Evolutionary conservation across 1,140 invertebrate genomes (phyloP).

Genomic region (Rhizoglyphus robini): DNA sequence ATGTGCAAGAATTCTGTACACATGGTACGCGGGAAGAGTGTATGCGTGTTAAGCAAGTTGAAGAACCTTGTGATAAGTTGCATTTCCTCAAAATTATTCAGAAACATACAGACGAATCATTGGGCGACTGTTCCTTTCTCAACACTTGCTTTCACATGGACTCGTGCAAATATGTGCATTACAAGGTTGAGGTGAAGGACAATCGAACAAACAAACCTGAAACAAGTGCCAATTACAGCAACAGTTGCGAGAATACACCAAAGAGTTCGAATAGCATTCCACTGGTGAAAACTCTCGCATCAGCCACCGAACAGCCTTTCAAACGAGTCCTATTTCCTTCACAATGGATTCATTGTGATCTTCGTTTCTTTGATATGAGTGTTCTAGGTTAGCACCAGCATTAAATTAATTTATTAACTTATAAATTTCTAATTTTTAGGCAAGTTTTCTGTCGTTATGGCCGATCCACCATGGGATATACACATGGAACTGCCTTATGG

Average conservation of each 20-base stretch:
- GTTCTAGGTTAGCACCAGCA: conserved; percentile 78
- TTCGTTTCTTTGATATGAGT: conserved; percentile 87
- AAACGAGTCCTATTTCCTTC: conserved; percentile 25
- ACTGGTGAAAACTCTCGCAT: neutral
- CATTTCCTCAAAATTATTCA: conserved; percentile 97
- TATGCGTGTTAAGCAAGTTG: conserved; percentile 24
- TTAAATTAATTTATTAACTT: conserved; percentile 29
- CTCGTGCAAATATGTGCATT: conserved; percentile 93
- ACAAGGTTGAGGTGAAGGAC: conserved; percentile 56
- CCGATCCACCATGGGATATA: conserved; percentile 94
- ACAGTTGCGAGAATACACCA: neutral
- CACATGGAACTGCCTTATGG: conserved; percentile 97
- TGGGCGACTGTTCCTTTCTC: conserved; percentile 92
- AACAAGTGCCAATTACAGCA: neutral
- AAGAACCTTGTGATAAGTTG: conserved; percentile 61
- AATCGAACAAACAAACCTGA: conserved; percentile 20
- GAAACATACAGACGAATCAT: conserved; percentile 82
- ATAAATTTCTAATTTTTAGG: conserved; percentile 4
- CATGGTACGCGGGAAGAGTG: conserved; percentile 86
- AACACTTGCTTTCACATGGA: conserved; percentile 99
- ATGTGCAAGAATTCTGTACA: conserved; percentile 84
- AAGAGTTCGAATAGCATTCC: neutral
- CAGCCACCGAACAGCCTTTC: conserved; percentile 9
- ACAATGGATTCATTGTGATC: conserved; percentile 92
- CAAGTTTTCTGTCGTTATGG: conserved; percentile 86